Percentiles rank a stretch among this genome's conserved stretches.
These are phyloP conservation scores for Ichneumoninae sp. DNA, from an alignment of 2,888 invertebrate species.

Conservation along the genomic window DNA sequence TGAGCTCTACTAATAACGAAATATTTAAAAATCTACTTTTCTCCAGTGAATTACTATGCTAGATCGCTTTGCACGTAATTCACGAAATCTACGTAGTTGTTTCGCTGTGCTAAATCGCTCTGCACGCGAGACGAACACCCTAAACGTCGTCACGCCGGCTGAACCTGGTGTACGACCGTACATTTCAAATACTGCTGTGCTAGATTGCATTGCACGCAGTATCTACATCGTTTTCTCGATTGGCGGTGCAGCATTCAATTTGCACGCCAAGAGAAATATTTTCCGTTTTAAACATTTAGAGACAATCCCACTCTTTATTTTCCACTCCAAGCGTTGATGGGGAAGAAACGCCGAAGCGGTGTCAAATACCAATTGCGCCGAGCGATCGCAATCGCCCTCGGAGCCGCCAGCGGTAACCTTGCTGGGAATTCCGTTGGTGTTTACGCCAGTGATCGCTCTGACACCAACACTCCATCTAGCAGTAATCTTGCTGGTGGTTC, in stretches of 20 bases:
- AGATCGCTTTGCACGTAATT: neutral
- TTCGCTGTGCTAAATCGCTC: neutral
- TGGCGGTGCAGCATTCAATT: neutral
- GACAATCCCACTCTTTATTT: neutral
- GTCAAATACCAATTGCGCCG: neutral
- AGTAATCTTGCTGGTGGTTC: neutral
- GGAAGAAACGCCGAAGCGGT: neutral
- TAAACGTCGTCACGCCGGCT: neutral
- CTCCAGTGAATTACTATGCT: neutral
- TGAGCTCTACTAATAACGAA: neutral
- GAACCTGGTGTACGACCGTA: neutral
- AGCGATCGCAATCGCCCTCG: neutral
- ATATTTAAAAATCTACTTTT: neutral
- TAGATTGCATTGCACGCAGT: constrained; percentile 12
- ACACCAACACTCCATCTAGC: neutral
- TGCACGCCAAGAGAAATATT: neutral
- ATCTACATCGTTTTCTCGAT: neutral
- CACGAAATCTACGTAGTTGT: too few species aligned
- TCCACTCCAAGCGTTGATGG: neutral
- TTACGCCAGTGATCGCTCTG: neutral
- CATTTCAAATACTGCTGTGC: neutral
- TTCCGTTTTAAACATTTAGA: neutral
- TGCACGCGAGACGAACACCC: neutral
- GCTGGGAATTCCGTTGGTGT: neutral
- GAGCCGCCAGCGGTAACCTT: neutral